These are phyloP conservation scores for Dichetophora obliterata DNA, from an alignment of 2,888 invertebrate genomes.

Conservation along the genomic window DNA sequence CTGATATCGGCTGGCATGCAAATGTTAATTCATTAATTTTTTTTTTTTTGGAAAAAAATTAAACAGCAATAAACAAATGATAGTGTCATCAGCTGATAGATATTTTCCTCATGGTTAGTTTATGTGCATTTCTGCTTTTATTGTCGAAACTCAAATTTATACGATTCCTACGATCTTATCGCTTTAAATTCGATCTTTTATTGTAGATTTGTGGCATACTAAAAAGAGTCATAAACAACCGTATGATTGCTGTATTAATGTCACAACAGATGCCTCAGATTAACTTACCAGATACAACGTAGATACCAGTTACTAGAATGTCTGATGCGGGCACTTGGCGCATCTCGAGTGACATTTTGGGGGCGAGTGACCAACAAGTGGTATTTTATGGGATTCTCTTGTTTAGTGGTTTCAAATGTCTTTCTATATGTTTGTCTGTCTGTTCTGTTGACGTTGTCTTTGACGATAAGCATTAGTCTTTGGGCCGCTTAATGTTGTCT, in stretches of 20 bases:
- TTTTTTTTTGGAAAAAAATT: slow-evolving; percentile 17
- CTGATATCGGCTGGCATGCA: neutral
- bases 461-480: neutral
- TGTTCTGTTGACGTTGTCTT: too few relatives aligned
- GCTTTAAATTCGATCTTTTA: slow-evolving; percentile 11
- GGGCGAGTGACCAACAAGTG: slow-evolving; percentile 6
- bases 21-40: slow-evolving; percentile 1
- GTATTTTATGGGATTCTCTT: neutral
- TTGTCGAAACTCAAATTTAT: neutral
- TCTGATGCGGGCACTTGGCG: neutral
- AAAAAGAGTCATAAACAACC: slow-evolving; percentile 25
- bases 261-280: neutral
- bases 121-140: too few relatives aligned
- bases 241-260: slow-evolving; percentile 28
- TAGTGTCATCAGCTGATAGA: slow-evolving; percentile 10
- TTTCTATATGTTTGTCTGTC: neutral
- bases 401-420: slow-evolving; percentile 8
- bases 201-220: slow-evolving; percentile 4
- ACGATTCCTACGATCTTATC: slow-evolving; percentile 17
- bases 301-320: neutral
- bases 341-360: slow-evolving; percentile 4
- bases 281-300: neutral
- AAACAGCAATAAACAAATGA: slow-evolving; percentile 20
- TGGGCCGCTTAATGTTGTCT: neutral
- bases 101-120: neutral